Evolutionary conservation across 2,797 vertebrate genomes (phyloP), one percentile per base, ranked within the genome.

Genomic region (Calcarius lapponicus): DNA sequence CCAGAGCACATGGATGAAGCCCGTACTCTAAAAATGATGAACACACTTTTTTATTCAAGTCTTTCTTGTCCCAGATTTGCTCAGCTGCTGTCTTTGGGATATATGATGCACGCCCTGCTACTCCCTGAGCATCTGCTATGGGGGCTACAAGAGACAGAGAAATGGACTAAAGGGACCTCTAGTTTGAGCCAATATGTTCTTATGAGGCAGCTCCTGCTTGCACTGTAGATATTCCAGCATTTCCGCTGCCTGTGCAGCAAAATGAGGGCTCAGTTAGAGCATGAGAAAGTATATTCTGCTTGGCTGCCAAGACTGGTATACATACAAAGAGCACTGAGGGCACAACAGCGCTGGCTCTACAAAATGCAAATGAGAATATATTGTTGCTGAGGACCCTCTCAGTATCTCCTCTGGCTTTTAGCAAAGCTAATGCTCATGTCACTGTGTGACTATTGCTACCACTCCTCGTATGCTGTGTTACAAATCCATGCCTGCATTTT

Each of bases 101-200:
- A 86, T 75, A 72, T 65, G 88, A 90, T 93, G 73, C 62, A 79
- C 79, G 70, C 47, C 62, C n/a, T 94, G 86, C 40, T 88, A 58
- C 56, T 95, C 95, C 88, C 92, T 18, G 22, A 91, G 84, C 92
- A 95, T 94, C 95, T 96, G 93, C 80, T 87, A 21, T 51, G 74
- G n/a, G 64, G 51, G 54, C 80, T 91, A 56, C 0, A 1, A 84
- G 42, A 89, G 40, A 40, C 7, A 50, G 47, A 45, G 56, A 72
- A 89, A 81, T 48, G 58, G 43, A 61, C 73, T 81, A 88, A 90
- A 84, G 83, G 58, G 86, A 91, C 43, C 40, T 92, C 66, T 75
- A 47, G 14, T 73, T 74, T 32, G 47, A 93, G 83, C 40, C 51
- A 94, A 24, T 70, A 51, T 85, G 47, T 70, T 70, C 80, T 92